Conservation (phyloP, 2,113 vertebrate species). For the Pseudonaja textilis region DNA sequence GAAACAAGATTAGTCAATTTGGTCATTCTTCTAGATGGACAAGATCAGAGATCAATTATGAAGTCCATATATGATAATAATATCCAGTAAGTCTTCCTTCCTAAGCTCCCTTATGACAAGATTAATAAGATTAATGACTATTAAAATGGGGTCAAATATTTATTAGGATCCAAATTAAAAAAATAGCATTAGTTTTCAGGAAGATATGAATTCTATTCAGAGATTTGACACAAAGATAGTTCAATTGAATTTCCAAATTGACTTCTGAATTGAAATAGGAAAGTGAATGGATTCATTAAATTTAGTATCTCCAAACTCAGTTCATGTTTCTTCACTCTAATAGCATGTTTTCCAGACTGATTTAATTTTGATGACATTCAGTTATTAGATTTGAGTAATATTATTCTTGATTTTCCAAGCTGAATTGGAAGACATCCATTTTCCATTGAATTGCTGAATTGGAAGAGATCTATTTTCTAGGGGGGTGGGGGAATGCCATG, state of each 20-base stretch:
- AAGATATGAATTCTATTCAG: not conserved
- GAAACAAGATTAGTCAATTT: not conserved
- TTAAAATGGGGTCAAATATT: not conserved
- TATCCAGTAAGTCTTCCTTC: not conserved
- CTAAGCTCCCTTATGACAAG: not conserved
- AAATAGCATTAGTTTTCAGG: not conserved
- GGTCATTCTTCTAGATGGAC: not conserved
- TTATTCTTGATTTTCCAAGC: not conserved
- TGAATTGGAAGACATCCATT: not conserved
- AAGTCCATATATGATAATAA: not conserved
- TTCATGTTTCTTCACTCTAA: not conserved
- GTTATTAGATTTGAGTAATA: not conserved
- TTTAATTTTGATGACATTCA: not conserved
- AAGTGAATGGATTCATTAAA: not conserved
- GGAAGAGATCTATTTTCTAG: not conserved
- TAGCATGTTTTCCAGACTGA: not conserved
- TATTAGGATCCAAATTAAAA: not conserved
- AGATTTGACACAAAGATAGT: not conserved
- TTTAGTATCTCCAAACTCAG: not conserved
- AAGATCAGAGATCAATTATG: not conserved
- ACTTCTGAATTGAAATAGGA: not conserved
- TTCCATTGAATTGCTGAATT: not conserved
- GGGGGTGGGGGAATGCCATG: not conserved
- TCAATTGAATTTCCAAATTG: not conserved
- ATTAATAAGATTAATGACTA: not conserved